Percentiles rank a stretch among this genome's conserved stretches.
These are phyloP conservation scores for Phrynosoma blainvillii DNA, from an alignment of 2,113 vertebrate genomes.

Conservation along the genomic window DNA sequence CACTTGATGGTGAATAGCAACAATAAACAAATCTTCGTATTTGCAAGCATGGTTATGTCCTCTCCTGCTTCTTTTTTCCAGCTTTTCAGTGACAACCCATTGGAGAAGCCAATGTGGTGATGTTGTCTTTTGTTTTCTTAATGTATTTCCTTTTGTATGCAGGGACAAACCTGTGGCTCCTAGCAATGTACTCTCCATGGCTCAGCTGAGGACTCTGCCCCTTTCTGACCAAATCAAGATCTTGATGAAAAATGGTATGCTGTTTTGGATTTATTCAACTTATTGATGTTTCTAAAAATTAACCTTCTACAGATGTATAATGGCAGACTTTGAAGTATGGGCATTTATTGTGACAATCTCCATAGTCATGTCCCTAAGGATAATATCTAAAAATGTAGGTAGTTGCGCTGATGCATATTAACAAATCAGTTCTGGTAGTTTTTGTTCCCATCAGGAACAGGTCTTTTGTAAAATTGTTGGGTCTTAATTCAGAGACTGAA, in stretches of 20 bases:
- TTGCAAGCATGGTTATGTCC: neutral
- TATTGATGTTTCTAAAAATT: neutral
- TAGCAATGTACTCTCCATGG: slow-evolving; percentile 97
- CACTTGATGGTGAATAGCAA: no score
- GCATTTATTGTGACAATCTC: neutral
- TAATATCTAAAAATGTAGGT: neutral
- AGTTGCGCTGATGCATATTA: neutral
- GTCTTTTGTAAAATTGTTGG: neutral
- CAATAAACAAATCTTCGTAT: neutral
- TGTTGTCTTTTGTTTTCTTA: neutral
- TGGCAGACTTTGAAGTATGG: neutral
- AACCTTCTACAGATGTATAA: neutral
- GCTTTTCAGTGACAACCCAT: neutral
- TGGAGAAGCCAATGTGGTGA: no score
- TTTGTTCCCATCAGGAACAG: neutral
- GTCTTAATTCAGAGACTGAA: neutral
- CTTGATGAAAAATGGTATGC: slow-evolving; percentile 95
- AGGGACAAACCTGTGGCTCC: slow-evolving; percentile 90
- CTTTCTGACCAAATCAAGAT: slow-evolving; percentile 96
- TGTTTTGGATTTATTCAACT: slow-evolving; percentile 4
- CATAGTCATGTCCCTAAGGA: neutral
- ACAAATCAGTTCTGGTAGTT: neutral
- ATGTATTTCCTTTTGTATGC: neutral
- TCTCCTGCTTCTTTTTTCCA: neutral
- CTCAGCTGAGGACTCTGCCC: slow-evolving; percentile 92